Percentiles rank a stretch among this genome's conserved stretches.
Conservation (phyloP, 2,888 invertebrate genomes). For the Temnothorax ravouxi region DNA sequence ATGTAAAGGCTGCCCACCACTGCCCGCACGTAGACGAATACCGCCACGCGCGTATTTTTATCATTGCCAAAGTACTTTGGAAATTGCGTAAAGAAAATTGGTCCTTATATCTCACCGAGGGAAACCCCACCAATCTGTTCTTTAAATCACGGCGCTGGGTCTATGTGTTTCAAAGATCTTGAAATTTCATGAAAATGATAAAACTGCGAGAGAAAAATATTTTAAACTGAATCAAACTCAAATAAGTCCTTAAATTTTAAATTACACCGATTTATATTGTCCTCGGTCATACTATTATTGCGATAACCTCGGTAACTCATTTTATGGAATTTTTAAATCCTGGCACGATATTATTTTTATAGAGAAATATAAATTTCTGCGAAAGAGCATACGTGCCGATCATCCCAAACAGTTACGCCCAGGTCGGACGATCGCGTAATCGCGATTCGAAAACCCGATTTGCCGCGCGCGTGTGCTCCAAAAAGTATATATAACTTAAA, state of each 20-base stretch:
- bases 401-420: not conserved
- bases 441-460: slow-evolving; percentile 30
- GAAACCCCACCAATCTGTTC: not conserved
- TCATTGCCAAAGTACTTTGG: slow-evolving; percentile 38
- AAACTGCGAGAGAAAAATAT: not conserved
- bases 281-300: not conserved
- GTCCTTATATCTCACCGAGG: not conserved
- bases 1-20: slow-evolving; percentile 56
- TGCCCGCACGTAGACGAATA: slow-evolving; percentile 29
- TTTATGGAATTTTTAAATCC: slow-evolving; percentile 6
- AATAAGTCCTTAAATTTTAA: not conserved
- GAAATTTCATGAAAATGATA: not conserved
- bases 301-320: not conserved
- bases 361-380: not conserved
- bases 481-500: slow-evolving; percentile 64
- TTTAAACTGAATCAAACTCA: not conserved
- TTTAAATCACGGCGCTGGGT: not conserved
- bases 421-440: slow-evolving; percentile 21
- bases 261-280: not conserved
- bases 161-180: not conserved
- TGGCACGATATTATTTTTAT: not conserved
- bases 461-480: not conserved
- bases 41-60: slow-evolving; percentile 69
- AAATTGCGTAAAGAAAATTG: slow-evolving; percentile 43
- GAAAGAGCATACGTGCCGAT: slow-evolving; percentile 40